Evolutionary conservation across 2,113 vertebrate genomes (phyloP).

Genomic region (Mus spicilegus): DNA sequence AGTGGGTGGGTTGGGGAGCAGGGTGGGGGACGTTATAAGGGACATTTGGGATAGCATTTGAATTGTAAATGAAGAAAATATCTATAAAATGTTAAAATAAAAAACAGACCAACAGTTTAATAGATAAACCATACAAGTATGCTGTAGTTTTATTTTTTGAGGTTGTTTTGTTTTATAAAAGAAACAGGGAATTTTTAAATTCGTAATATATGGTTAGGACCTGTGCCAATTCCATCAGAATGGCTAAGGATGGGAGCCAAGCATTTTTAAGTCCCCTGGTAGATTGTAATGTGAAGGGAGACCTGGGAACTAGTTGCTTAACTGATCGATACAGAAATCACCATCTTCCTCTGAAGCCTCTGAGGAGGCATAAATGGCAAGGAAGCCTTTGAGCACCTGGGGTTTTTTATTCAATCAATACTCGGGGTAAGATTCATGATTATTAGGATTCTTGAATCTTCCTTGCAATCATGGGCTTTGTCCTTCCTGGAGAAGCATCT

Average conservation of each 20-base stretch:
- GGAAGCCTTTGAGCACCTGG: background rate
- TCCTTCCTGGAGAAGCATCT: background rate
- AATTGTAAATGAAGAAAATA: too few species aligned
- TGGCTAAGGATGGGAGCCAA: background rate
- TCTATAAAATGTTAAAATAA: too few species aligned
- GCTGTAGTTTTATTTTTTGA: too few species aligned
- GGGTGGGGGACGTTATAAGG: too few species aligned
- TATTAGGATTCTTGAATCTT: background rate
- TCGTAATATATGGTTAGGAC: background rate
- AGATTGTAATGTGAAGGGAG: background rate
- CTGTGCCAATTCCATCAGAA: background rate
- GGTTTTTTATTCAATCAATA: conserved; percentile 16
- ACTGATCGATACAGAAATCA: background rate
- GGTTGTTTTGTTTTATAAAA: background rate
- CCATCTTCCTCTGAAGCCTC: background rate
- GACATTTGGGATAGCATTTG: too few species aligned
- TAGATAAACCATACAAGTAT: background rate
- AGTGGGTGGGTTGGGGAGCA: too few species aligned
- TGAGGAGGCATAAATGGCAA: background rate
- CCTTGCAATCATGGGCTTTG: background rate
- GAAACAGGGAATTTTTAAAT: background rate
- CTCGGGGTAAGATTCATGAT: background rate
- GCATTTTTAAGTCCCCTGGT: background rate
- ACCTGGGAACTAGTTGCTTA: background rate
- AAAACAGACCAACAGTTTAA: conserved; percentile 45